Evolutionary conservation across 2,888 invertebrate species (phyloP), one percentile per base, ranked within the genome.

Genomic region (Drosophila macrothrix): DNA sequence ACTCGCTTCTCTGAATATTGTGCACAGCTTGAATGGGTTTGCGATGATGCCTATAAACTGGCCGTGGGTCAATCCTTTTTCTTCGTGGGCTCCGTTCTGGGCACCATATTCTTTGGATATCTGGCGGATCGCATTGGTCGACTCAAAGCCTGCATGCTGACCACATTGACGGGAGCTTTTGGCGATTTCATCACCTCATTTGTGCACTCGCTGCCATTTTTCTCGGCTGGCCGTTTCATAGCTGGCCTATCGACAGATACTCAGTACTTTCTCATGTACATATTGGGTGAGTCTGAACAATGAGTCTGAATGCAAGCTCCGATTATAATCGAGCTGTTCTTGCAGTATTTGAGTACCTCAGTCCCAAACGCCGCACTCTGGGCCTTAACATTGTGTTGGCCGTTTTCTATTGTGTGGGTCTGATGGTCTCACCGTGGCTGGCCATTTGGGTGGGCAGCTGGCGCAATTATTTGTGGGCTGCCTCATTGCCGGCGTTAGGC

Each of bases 221-320:
- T 94, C 92, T 93, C 94, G 2, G 67, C 93, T 1, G 94, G 94
- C 28, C 92, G 95, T 68, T 94, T 95, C 78, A 79, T 95, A 31
- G 94, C 95, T 2, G 95, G 95, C 14, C 90, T 94, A 66, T 95
- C 95, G 10, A 94, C 94, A n/a, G 95, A 95, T 82, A 94, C 94
- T 6, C 94, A 94, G 78, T 95, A 94, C 82, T 93, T 94, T 37
- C 94, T 95, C 90, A 95, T 95, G 94, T 95, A 95, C 71, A 95
- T 95, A 73, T 93, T 95, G 80, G 94, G 95, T 94, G 88, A 91
- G 88, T 76, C 10, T 19, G 12, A n/a, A 7, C 19, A 37, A 55
- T 19, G 14, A 6, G 1, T 4, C 2, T 19, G 4, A 29, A 25
- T 19, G 3, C 1, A 0, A 31, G 14, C 25, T 46, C 46, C 4